Evolutionary conservation across 2,797 vertebrate species (phyloP), one percentile per base, ranked within the genome.

Genomic region (Crocodylus rhombifer): DNA sequence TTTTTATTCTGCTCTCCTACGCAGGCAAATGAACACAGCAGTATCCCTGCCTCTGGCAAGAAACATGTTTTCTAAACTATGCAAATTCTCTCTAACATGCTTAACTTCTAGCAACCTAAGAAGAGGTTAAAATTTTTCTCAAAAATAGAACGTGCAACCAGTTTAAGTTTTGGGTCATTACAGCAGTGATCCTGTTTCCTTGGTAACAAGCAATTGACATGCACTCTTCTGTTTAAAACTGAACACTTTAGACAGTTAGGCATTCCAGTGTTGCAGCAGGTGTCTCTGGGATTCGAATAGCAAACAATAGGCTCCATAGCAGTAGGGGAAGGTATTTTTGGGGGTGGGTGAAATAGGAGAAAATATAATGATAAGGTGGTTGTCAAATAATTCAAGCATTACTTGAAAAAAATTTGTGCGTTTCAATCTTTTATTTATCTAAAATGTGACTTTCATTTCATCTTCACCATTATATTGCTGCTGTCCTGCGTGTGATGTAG

Each of bases 131-230:
- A 42, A n/a, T 86, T 93, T 84, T 92, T 90, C 91, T 91, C 80
- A 36, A 71, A 82, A 92, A 62, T 91, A 90, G 82, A 93, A 73
- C 71, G n/a, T 30, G 25, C 30, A 93, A 58, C 9, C 84, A 65
- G 91, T 89, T 86, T 51, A 89, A 95, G 73, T 95, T 95, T 90
- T 82, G 79, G 94, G 82, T 90, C 90, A 60, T 95, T 91, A 73
- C 81, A 84, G 91, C 87, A 92, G 77, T 65, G 65, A 71, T 87
- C 85, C 84, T 6, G 94, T 97, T 96, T 91, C 95, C 95, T 79
- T 96, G 91, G 96, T 87, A 96, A 96, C 94, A 42, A 69, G 84
- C 79, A 82, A 86, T 79, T 95, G 92, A 87, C 89, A 36, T 91
- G 88, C 88, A 78, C 65, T 93, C 63, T 79, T 73, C 78, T 86